These are phyloP conservation scores for Pogonocherus hispidulus DNA, from an alignment of 2,888 invertebrate genomes.

Conservation along the genomic window DNA sequence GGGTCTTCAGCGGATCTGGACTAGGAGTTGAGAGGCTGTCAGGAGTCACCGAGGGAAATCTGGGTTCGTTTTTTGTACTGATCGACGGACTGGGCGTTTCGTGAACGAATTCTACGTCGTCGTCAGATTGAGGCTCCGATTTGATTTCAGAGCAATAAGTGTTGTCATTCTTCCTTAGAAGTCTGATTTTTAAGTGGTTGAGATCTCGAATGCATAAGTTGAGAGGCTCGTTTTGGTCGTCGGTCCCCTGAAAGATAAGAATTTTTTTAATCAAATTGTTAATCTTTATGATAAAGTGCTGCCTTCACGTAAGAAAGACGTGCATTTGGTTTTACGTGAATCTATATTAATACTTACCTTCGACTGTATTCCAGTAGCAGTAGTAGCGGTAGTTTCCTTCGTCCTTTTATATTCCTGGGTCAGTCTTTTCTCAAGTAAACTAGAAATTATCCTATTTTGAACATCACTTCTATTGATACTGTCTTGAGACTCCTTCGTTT, in stretches of 20 bases:
- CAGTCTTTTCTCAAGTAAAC: slow-evolving; percentile 78
- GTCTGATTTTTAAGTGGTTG: slow-evolving; percentile 77
- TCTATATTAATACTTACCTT: slow-evolving; percentile 23
- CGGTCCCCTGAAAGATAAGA: slow-evolving; percentile 43
- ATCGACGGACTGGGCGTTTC: slow-evolving; percentile 61
- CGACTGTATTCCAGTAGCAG: slow-evolving; percentile 5
- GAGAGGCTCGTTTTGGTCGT: slow-evolving; percentile 79
- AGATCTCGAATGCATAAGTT: slow-evolving; percentile 87
- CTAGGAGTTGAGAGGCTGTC: slow-evolving; percentile 68
- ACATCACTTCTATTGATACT: slow-evolving; percentile 73
- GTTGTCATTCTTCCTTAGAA: slow-evolving; percentile 74
- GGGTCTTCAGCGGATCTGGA: slow-evolving; percentile 67
- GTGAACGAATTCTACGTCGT: slow-evolving; percentile 68
- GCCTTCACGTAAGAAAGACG: no score
- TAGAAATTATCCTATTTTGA: slow-evolving; percentile 79
- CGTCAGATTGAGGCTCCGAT: slow-evolving; percentile 73
- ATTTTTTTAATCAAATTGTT: no score
- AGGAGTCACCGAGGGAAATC: slow-evolving; percentile 52
- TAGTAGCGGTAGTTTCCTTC: slow-evolving; percentile 49
- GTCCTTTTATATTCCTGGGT: slow-evolving; percentile 76
- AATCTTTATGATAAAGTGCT: no score
- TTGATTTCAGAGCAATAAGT: slow-evolving; percentile 76
- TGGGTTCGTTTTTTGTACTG: slow-evolving; percentile 51
- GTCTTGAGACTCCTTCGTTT: slow-evolving; percentile 46
- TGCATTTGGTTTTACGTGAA: no score